phyloP scores from a whole-genome alignment of 2,888 invertebrate species.

The Nysson spinosus region DNA sequence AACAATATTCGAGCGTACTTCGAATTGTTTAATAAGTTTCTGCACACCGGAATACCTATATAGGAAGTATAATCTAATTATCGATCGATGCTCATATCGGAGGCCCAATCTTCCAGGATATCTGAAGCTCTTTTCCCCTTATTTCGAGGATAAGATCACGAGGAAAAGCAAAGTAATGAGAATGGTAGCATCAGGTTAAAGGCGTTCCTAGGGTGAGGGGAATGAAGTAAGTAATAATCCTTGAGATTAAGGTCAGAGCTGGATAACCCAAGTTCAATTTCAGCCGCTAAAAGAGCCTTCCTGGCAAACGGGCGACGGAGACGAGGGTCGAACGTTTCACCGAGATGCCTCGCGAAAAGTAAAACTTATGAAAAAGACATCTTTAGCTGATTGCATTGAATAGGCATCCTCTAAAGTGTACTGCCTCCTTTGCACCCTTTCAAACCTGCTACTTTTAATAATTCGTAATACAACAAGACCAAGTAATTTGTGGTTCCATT shows the following conservation, averaged over 20 bases:
- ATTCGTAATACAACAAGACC: no score
- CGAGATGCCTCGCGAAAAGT: slow-evolving; percentile 1
- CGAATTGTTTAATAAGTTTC: no score
- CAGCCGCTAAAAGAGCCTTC: slow-evolving; percentile 34
- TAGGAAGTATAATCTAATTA: slow-evolving; percentile 9
- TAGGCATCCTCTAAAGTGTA: neutral
- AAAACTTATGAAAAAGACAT: slow-evolving; percentile 17
- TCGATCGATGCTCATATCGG: slow-evolving; percentile 7
- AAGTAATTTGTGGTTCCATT: no score
- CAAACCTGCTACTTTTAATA: neutral
- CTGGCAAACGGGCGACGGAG: neutral
- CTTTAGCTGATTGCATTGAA: slow-evolving; percentile 35
- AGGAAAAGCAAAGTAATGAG: slow-evolving; percentile 33
- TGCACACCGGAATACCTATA: no score
- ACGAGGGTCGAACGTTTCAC: slow-evolving; percentile 11
- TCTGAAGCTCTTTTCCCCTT: slow-evolving; percentile 1
- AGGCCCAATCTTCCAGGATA: slow-evolving; percentile 11
- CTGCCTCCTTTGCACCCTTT: neutral
- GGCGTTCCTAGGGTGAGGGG: neutral
- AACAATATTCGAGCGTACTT: no score
- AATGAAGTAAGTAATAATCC: slow-evolving; percentile 52
- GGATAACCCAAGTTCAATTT: slow-evolving; percentile 55
- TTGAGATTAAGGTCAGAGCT: slow-evolving; percentile 50
- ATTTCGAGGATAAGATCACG: slow-evolving; percentile 8
- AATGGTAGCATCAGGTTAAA: slow-evolving; percentile 14